A percentile compares a stretch with the other conserved stretches of the same genome.
Conservation (phyloP, 2,113 vertebrate species). For the Camelus dromedarius region DNA sequence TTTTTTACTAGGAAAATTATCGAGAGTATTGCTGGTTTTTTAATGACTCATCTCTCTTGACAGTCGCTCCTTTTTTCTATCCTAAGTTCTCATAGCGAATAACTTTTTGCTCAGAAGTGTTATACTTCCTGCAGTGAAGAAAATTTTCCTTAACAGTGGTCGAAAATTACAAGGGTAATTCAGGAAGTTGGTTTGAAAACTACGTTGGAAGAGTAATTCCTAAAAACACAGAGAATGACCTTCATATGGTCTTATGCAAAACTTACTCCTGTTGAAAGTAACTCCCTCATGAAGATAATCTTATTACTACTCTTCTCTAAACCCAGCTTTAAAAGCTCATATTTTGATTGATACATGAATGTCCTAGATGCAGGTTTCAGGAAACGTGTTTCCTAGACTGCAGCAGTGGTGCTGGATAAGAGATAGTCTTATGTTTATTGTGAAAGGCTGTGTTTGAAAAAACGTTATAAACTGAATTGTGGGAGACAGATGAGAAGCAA, state of each 20-base stretch:
- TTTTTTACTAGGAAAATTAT: neutral
- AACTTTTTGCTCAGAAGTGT: neutral
- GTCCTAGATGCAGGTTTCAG: neutral
- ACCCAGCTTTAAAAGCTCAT: neutral
- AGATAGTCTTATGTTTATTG: neutral
- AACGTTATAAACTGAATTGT: neutral
- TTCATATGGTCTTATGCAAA: neutral
- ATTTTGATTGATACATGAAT: neutral
- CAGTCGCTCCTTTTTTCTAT: neutral
- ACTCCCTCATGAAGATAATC: neutral
- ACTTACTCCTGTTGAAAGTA: neutral
- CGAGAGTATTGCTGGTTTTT: neutral
- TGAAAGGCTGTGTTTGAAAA: neutral
- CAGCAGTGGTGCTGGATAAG: neutral
- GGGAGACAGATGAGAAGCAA: neutral
- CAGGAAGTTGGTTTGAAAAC: neutral
- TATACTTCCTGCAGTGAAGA: neutral
- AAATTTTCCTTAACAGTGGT: neutral
- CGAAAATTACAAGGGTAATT: neutral
- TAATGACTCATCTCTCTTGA: accelerated
- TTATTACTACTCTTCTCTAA: neutral
- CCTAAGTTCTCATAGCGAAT: neutral
- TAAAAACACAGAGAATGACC: neutral
- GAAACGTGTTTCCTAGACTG: neutral
- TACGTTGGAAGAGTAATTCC: neutral